A percentile compares a stretch with the other conserved stretches of the same genome.
Evolutionary conservation across 2,797 vertebrate genomes (phyloP).

Genomic region (Alfaro cultratus): DNA sequence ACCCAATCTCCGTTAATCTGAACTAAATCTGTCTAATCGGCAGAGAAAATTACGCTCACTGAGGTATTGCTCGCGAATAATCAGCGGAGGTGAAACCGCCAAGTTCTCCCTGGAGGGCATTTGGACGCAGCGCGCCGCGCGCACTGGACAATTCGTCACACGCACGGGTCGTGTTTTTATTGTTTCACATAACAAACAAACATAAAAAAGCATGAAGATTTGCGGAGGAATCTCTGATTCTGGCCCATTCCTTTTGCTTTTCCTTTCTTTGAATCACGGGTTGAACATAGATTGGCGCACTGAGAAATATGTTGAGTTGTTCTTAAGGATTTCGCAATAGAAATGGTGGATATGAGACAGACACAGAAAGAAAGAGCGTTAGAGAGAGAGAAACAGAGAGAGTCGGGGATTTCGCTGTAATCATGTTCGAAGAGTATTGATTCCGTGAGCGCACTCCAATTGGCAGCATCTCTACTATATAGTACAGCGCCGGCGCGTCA

Average conservation of each 20-base stretch:
- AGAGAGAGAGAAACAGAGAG: slow-evolving; percentile 14
- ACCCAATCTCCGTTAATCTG: slow-evolving; percentile 79
- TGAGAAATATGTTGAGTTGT: slow-evolving; percentile 47
- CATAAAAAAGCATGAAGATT: slow-evolving; percentile 9
- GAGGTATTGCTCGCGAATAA: slow-evolving; percentile 60
- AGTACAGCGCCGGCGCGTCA: slow-evolving; percentile 80
- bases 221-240: slow-evolving; percentile 32
- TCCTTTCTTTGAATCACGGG: background rate
- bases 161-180: slow-evolving; percentile 18
- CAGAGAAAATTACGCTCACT: slow-evolving; percentile 68
- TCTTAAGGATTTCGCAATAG: slow-evolving; percentile 48
- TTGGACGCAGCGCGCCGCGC: slow-evolving; percentile 43
- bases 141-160: slow-evolving; percentile 40
- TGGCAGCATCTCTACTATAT: slow-evolving; percentile 80
- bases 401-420: slow-evolving; percentile 71
- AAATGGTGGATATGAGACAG: slow-evolving; percentile 25
- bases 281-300: slow-evolving; percentile 42
- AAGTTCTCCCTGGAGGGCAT: slow-evolving; percentile 56
- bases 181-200: slow-evolving; percentile 18
- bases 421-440: slow-evolving; percentile 76
- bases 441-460: slow-evolving; percentile 78
- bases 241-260: slow-evolving; percentile 4
- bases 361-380: background rate
- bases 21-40: slow-evolving; percentile 77
- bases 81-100: slow-evolving; percentile 66